Conservation (phyloP, 2,797 vertebrate species). For the Lagocephalus sceleratus region DNA sequence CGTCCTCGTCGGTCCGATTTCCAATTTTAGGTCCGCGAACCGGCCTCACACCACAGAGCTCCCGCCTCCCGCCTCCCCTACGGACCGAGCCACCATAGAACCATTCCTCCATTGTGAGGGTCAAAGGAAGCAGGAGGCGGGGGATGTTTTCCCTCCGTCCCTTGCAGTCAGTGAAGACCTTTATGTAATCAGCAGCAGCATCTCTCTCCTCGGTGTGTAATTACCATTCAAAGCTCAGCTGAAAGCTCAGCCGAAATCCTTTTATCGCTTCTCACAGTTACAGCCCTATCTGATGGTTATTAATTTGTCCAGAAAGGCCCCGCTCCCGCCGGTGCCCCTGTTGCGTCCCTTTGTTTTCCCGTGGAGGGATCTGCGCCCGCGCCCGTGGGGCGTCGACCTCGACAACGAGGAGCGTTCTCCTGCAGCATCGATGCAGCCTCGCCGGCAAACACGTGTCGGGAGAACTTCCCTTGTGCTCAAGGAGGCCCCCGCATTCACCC, state of each 20-base stretch:
- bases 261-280: conserved; percentile 23
- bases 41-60: no score
- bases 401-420: conserved; percentile 50
- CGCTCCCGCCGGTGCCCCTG: background rate
- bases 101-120: no score
- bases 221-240: conserved; percentile 6
- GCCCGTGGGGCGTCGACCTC: conserved; percentile 41
- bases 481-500: conserved; percentile 43
- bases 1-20: no score
- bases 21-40: no score
- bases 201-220: conserved; percentile 2
- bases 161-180: no score
- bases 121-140: no score
- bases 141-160: no score
- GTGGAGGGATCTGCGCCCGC: conserved; percentile 23
- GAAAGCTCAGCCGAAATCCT: conserved; percentile 25
- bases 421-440: conserved; percentile 25
- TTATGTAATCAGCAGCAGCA: background rate
- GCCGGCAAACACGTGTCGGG: conserved; percentile 59
- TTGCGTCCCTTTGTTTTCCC: background rate
- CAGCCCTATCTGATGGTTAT: conserved; percentile 32
- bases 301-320: conserved; percentile 24
- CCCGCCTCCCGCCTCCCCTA: no score
- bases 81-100: no score
- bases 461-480: conserved; percentile 52